Base-by-base conservation (phyloP, 2,888 invertebrate genomes). In the Argyra leucocephala region DNA sequence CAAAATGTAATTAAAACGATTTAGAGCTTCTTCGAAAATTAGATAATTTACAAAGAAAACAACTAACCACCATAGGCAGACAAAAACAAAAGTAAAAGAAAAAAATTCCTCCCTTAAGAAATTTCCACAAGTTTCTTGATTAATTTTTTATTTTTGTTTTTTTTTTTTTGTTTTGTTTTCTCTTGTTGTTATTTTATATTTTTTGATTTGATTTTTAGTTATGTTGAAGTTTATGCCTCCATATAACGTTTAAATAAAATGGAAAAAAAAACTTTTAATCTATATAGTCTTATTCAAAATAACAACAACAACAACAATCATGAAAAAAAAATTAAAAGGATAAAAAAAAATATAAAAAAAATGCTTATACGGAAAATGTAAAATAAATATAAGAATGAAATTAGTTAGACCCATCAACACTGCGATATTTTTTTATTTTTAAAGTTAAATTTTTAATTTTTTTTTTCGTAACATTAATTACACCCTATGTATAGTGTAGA, bases 221-320 rank as follows among this genome's bases (percentile, higher is more conserved):
- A 18, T 48, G 18, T 48, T 48, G 5, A 48, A 12, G 48, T 18
- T 18, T 18, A 18, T 48, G 31, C 31, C 12, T 48, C 18, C 48
- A 31, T 12, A 48, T 48, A 48, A n/a, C 48, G 48, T 48, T 48
- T 48, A 48, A 48, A 48, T 48, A 48, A 48, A 48, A 48, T 48
- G 18, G 48, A 48, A 48, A n/a, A n/a, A n/a, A n/a, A 48, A 48
- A 48, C 48, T 48, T 48, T 48, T 48, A 48, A 48, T 48, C 5
- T 31, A 10, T 31, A 5, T 48, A 12, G 48, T 48, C 48, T 48
- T 48, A 48, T 48, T 18, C 18, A 5, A n/a, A 15, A 48, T 18
- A 18, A 48, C 5, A 15, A 12, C 37, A 15, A 37, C 10, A 48
- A 48, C 48, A n/a, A 48, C 9, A n/a, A n/a, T n/a, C n/a, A n/a